Evolutionary conservation across 2,888 invertebrate species (phyloP).

Genomic region (Polymixis lichenea): DNA sequence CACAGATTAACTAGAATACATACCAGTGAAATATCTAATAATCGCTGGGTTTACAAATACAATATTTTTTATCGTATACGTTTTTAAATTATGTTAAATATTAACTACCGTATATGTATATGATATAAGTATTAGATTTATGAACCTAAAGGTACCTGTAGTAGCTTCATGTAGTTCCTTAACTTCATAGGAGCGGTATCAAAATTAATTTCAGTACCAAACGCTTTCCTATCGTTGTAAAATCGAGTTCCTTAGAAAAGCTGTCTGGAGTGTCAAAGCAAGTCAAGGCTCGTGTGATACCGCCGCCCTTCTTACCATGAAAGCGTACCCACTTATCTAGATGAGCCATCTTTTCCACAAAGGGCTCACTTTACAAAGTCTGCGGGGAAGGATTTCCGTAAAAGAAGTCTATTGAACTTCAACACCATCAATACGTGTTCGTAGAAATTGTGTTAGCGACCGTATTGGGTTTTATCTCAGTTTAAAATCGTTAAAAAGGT

Average conservation of each 20-base stretch:
- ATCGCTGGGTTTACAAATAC: no score
- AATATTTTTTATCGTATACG: no score
- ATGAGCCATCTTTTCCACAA: conserved; percentile 86
- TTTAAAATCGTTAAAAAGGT: conserved; percentile 14
- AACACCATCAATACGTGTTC: conserved; percentile 58
- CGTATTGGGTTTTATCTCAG: conserved; percentile 33
- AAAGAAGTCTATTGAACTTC: conserved; percentile 75
- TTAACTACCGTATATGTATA: no score
- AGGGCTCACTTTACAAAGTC: conserved; percentile 75
- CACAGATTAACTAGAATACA: no score
- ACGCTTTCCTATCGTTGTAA: conserved; percentile 48
- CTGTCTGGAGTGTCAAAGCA: conserved; percentile 64
- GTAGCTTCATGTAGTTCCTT: neutral
- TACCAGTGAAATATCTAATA: no score
- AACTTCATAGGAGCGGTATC: conserved; percentile 8
- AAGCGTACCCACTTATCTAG: conserved; percentile 88
- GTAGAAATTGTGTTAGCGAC: conserved; percentile 60
- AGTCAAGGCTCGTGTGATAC: conserved; percentile 67
- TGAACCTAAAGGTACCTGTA: neutral
- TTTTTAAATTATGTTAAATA: no score
- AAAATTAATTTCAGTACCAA: conserved; percentile 58
- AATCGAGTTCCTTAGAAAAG: conserved; percentile 66
- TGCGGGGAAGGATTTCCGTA: conserved; percentile 75
- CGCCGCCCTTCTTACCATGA: conserved; percentile 72
- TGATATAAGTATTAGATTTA: no score